A percentile compares a stretch with the other conserved stretches of the same genome.
These are phyloP conservation scores for Drosophila planitibia DNA, from an alignment of 2,888 invertebrate species.

Conservation along the genomic window DNA sequence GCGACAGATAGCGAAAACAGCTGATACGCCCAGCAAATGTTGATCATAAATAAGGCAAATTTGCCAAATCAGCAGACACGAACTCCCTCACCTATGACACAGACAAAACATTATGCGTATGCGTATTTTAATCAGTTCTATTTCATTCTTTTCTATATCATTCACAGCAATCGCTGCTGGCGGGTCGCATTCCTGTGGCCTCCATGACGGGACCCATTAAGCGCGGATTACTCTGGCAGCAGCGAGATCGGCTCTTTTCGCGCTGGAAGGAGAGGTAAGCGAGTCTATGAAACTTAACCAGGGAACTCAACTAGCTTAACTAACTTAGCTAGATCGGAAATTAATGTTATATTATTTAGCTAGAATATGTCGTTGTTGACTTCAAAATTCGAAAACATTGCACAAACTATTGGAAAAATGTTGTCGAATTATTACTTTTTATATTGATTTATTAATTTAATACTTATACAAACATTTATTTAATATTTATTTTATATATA, in stretches of 20 bases:
- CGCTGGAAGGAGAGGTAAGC: constrained; percentile 88
- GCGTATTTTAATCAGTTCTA: constrained; percentile 35
- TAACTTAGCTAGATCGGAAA: background rate
- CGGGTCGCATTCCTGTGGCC: constrained; percentile 85
- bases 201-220: constrained; percentile 87
- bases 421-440: too few species aligned
- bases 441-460: background rate
- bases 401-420: background rate
- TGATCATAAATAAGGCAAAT: constrained; percentile 58
- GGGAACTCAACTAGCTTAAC: background rate
- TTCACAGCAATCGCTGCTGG: constrained; percentile 84
- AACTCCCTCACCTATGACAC: constrained; percentile 10
- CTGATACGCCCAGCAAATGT: constrained; percentile 56
- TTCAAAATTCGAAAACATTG: background rate
- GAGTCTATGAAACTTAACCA: background rate
- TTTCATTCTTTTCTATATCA: constrained; percentile 18
- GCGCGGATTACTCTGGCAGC: constrained; percentile 88
- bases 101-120: background rate
- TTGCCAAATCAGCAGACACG: constrained; percentile 60
- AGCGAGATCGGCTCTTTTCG: constrained; percentile 88
- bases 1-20: constrained; percentile 57
- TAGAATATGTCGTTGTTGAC: background rate
- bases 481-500: background rate
- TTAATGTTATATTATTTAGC: background rate
- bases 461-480: background rate